Evolutionary conservation across 1,140 invertebrate genomes (phyloP), one percentile per base, ranked within the genome.

Genomic region (Aplysia californica): DNA sequence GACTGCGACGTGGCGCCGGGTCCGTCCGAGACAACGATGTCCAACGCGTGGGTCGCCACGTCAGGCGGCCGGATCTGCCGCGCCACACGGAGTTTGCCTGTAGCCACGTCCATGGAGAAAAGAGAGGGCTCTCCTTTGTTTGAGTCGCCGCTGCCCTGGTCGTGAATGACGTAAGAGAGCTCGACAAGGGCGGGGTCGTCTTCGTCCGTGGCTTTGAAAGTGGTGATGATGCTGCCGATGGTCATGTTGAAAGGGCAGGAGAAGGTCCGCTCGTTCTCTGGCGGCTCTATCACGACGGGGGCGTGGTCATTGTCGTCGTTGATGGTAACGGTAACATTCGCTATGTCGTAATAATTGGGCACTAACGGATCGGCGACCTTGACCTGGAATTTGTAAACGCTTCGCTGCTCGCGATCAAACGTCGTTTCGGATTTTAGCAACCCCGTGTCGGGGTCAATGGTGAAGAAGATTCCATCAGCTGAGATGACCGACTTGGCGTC

Each of bases 291-390:
- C 44, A 87, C 74, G 10, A 93, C 90, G 0, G 97, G 97, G 5
- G 94, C 93, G 89, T 98, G 98, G 91, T 98, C 97, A 87, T 98
- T 99, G 5, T 95, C 95, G 88, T 98, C 97, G 0, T 75, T 50
- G 1, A 89, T 81, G 39, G 36, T 55, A n/a, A 87, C 78, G 0
- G 80, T 83, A 1, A 87, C 81, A 55, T 79, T 80, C 4, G 83
- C 81, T 3, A 79, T 90, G 97, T 96, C n/a, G 29, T 67, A 78
- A 31, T 81, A 68, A 58, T 78, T 75, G 1, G 80, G 77, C 1
- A 75, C 94, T n/a, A 96, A 96, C 80, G 93, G 93, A 87, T 97
- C 95, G 70, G 83, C 79, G 6, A 87, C 90, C 0, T 93, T 92
- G 0, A 97, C 91, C 81, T 91, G 94, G 23, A 99, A 90, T 2